Percentiles rank a stretch among this genome's conserved stretches.
Conservation (phyloP, 2,888 invertebrate species). For the Spicauda simplicius region DNA sequence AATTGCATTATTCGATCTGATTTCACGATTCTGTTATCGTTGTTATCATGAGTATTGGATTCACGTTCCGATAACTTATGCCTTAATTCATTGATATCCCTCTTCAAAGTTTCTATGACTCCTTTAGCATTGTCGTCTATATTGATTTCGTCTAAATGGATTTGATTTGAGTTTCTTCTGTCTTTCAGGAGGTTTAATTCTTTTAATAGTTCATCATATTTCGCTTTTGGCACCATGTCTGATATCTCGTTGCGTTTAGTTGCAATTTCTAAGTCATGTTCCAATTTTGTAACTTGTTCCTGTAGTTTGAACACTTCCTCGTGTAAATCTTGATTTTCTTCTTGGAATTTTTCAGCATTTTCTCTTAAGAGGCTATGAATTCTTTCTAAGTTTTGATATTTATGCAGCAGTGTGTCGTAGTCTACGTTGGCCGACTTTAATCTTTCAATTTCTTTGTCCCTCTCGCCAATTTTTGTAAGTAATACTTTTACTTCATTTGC, state of each 20-base stretch:
- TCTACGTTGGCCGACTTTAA: slow-evolving; percentile 58
- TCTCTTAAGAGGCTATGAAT: slow-evolving; percentile 72
- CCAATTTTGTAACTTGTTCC: slow-evolving; percentile 75
- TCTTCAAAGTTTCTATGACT: slow-evolving; percentile 77
- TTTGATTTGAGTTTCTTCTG: slow-evolving; percentile 59
- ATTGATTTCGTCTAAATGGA: slow-evolving; percentile 73
- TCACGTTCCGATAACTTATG: slow-evolving; percentile 67
- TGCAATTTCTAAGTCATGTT: slow-evolving; percentile 73
- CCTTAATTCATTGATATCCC: slow-evolving; percentile 73
- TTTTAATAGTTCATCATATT: slow-evolving; percentile 66
- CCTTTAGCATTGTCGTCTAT: slow-evolving; percentile 81
- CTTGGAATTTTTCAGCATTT: slow-evolving; percentile 80
- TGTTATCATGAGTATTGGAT: slow-evolving; percentile 47
- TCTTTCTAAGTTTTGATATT: slow-evolving; percentile 78
- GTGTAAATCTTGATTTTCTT: slow-evolving; percentile 81
- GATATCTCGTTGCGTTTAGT: slow-evolving; percentile 60
- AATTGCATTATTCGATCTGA: slow-evolving; percentile 72
- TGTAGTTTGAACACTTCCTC: slow-evolving; percentile 80
- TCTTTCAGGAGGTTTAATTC: slow-evolving; percentile 66
- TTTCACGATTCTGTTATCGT: slow-evolving; percentile 61
- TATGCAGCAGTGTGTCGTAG: slow-evolving; percentile 72
- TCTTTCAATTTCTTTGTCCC: slow-evolving; percentile 70
- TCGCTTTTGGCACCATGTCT: slow-evolving; percentile 65
- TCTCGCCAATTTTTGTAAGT: slow-evolving; percentile 69
- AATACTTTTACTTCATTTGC: slow-evolving; percentile 72